phyloP scores from a whole-genome alignment of 2,888 invertebrate genomes.

The Dascillus cervinus region DNA sequence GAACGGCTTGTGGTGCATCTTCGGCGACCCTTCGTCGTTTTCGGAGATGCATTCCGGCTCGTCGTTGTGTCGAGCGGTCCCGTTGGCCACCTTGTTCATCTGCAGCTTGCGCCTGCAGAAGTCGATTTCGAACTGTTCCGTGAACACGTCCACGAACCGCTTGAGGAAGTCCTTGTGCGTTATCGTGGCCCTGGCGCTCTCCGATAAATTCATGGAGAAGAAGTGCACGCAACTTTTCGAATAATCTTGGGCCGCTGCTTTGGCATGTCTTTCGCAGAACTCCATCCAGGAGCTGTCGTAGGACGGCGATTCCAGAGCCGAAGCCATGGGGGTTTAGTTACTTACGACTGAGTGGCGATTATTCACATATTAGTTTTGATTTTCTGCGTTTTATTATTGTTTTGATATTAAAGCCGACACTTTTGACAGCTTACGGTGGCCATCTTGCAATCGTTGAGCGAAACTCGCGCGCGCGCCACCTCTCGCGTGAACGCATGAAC shows the following conservation, averaged over 20 bases:
- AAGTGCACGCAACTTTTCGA: constrained; percentile 78
- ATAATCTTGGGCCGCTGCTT: constrained; percentile 78
- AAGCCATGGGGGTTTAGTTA: too few relatives aligned
- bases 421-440: too few relatives aligned
- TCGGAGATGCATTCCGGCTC: constrained; percentile 63
- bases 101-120: constrained; percentile 51
- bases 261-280: constrained; percentile 82
- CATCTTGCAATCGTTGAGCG: too few relatives aligned
- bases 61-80: constrained; percentile 32
- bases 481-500: too few relatives aligned
- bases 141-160: constrained; percentile 78
- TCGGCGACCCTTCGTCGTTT: constrained; percentile 68
- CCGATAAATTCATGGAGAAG: constrained; percentile 61
- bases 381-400: too few relatives aligned
- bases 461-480: too few relatives aligned
- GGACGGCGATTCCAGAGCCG: constrained; percentile 27
- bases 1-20: constrained; percentile 75
- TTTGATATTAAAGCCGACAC: too few relatives aligned
- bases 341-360: too few relatives aligned
- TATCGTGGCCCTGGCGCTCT: constrained; percentile 56
- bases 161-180: constrained; percentile 73
- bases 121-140: constrained; percentile 77
- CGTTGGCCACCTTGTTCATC: constrained; percentile 40
- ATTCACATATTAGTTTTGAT: too few relatives aligned
- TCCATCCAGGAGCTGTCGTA: constrained; percentile 69